A percentile compares a stretch with the other conserved stretches of the same genome.
phyloP scores from a whole-genome alignment of 2,797 vertebrate genomes.

The Brachymystax lenok region DNA sequence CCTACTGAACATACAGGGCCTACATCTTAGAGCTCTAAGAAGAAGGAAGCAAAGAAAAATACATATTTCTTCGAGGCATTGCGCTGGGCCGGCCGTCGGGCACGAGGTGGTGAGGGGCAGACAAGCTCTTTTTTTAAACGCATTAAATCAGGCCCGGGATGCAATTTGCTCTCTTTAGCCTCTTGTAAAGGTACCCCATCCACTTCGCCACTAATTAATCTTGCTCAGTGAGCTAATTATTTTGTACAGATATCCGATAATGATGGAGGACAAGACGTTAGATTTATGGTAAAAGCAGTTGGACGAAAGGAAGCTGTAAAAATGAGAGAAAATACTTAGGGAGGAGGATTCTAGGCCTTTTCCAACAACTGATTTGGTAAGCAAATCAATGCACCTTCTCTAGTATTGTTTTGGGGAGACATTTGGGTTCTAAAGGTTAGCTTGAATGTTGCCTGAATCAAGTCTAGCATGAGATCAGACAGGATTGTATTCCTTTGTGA shows the following conservation, averaged over 20 bases:
- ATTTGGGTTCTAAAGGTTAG: background rate
- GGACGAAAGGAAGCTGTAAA: slow-evolving; percentile 64
- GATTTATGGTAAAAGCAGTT: slow-evolving; percentile 81
- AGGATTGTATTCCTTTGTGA: background rate
- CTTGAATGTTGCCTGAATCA: background rate
- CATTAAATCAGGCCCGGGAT: slow-evolving; percentile 77
- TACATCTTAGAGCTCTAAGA: background rate
- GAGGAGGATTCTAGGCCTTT: slow-evolving; percentile 30
- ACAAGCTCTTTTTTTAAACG: slow-evolving; percentile 40
- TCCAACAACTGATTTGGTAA: slow-evolving; percentile 35
- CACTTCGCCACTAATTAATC: slow-evolving; percentile 79
- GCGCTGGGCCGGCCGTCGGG: slow-evolving; percentile 33
- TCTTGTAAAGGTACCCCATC: slow-evolving; percentile 84
- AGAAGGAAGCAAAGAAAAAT: slow-evolving; percentile 5
- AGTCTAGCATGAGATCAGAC: background rate
- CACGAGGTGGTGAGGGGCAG: slow-evolving; percentile 21
- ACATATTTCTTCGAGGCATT: slow-evolving; percentile 66
- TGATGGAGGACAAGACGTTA: slow-evolving; percentile 75
- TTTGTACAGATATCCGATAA: slow-evolving; percentile 87
- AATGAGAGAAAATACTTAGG: slow-evolving; percentile 24
- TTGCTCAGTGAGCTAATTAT: slow-evolving; percentile 84
- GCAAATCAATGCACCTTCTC: slow-evolving; percentile 47
- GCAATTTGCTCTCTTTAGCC: slow-evolving; percentile 81
- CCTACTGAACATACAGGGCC: background rate
- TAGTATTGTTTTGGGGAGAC: too few species aligned